Base-by-base conservation (phyloP, 1,140 invertebrate species). In the Maniola jurtina region DNA sequence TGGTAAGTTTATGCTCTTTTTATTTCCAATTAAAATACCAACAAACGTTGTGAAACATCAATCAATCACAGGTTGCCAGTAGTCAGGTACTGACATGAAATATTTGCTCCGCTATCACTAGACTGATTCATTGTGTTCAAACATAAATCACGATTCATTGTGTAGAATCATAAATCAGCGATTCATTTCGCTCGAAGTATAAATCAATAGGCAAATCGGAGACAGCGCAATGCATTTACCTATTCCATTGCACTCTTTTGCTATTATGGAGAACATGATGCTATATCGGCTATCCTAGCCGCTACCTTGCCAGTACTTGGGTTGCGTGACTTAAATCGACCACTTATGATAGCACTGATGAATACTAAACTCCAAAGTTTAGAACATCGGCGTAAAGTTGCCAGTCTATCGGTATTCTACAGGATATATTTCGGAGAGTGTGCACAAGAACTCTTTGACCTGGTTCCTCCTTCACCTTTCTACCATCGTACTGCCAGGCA, bases 161-260 rank as follows among this genome's bases (percentile, higher is more conserved):
- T 61, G 56, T 16, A 11, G 45, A 59, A 52, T 58, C 56, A 59
- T 65, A 65, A 48, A 65, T 64, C 54, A 64, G 48, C 40, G 16
- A 58, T 59, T 65, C 63, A 59, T 59, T 50, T 13, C 16, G 47
- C 34, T 50, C 15, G 45, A 45, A 65, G 36, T 16, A 65, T 65
- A 65, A 59, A 65, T 65, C 56, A 65, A 42, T 59, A 40, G 42
- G 35, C 55, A 58, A 65, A 65, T 65, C 55, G 56, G 8, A 36
- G 62, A 47, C 54, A 57, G 33, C 33, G 34, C 42, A 42, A 56
- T 48, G 36, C 50, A 62, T 13, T 54, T 54, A 56, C 35, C 35
- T 52, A 34, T 34, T n/a, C 6, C 6, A 14, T n/a, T 55, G 33
- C 25, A 34, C 13, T 34, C 11, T 34, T 11, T 9, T 34, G 15